Percentiles rank a stretch among this genome's conserved stretches.
Evolutionary conservation across 2,113 vertebrate species (phyloP).

Genomic region (Dasyprocta punctata): DNA sequence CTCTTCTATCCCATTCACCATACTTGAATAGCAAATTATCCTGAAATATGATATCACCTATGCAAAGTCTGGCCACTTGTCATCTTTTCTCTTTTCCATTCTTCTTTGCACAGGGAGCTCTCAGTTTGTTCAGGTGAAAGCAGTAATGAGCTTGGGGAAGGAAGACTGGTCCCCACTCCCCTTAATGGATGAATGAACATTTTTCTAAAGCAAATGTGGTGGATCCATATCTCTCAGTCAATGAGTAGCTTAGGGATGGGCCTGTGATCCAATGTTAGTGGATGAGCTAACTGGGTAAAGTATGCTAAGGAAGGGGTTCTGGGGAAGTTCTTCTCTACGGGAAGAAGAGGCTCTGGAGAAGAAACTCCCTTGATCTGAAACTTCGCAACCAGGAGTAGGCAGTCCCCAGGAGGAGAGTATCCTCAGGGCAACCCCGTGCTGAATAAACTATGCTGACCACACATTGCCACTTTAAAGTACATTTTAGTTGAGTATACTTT

Average conservation of each 20-base stretch:
- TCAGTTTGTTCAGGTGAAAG: neutral
- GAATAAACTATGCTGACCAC: neutral
- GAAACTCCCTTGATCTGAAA: neutral
- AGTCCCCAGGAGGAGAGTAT: neutral
- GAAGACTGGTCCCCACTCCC: neutral
- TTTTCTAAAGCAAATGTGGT: neutral
- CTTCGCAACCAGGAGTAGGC: neutral
- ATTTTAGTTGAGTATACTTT: neutral
- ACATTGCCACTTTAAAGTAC: neutral
- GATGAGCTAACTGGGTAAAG: neutral
- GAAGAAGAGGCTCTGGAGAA: neutral
- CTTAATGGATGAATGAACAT: neutral
- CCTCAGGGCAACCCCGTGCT: neutral
- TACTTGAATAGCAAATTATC: neutral
- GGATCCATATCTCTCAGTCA: neutral
- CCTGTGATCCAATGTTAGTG: neutral
- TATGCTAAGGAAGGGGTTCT: neutral
- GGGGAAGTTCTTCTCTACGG: neutral
- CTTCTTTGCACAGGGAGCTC: neutral
- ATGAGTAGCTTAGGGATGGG: neutral
- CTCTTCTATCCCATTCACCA: neutral
- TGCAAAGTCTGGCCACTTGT: neutral
- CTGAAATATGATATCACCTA: neutral
- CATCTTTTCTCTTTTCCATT: neutral
- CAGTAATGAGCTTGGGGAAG: neutral